These are phyloP conservation scores for Phortica magna DNA, from an alignment of 2,888 invertebrate species.

Conservation along the genomic window DNA sequence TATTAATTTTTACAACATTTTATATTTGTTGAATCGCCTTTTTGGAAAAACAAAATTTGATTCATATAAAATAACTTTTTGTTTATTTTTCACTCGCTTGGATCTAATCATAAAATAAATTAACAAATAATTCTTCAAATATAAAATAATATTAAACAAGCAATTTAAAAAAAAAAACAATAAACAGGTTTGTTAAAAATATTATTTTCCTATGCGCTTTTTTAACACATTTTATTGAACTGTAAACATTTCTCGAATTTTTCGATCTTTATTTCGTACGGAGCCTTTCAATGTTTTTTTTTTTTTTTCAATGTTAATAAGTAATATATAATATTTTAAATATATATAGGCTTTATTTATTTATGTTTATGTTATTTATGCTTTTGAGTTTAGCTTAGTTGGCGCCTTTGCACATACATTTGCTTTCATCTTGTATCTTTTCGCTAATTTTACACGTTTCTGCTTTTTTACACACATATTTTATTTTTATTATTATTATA, in stretches of 20 bases:
- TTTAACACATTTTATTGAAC: neutral
- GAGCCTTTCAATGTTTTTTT: conserved; percentile 29
- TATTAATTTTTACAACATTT: conserved; percentile 36
- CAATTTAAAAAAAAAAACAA: conserved; percentile 24
- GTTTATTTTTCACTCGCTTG: conserved; percentile 20
- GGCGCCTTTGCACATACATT: conserved; percentile 59
- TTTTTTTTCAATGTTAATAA: conserved; percentile 11
- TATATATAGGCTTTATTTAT: conserved; percentile 34
- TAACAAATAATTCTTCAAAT: conserved; percentile 50
- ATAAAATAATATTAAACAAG: neutral
- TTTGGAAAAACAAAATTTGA: conserved; percentile 42
- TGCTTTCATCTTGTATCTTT: conserved; percentile 36
- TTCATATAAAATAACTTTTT: conserved; percentile 28
- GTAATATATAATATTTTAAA: conserved; percentile 56
- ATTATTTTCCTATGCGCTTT: neutral
- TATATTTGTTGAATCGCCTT: conserved; percentile 16
- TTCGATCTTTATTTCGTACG: neutral
- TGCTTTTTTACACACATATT: conserved; percentile 63
- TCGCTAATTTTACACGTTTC: conserved; percentile 56
- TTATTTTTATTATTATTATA: conserved; percentile 12
- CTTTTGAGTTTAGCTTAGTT: conserved; percentile 59
- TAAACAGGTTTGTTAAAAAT: neutral
- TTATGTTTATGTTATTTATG: conserved; percentile 30
- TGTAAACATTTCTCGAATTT: neutral
- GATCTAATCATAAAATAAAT: conserved; percentile 57